phyloP scores from a whole-genome alignment of 2,797 vertebrate genomes.

The Cetoscarus ocellatus region DNA sequence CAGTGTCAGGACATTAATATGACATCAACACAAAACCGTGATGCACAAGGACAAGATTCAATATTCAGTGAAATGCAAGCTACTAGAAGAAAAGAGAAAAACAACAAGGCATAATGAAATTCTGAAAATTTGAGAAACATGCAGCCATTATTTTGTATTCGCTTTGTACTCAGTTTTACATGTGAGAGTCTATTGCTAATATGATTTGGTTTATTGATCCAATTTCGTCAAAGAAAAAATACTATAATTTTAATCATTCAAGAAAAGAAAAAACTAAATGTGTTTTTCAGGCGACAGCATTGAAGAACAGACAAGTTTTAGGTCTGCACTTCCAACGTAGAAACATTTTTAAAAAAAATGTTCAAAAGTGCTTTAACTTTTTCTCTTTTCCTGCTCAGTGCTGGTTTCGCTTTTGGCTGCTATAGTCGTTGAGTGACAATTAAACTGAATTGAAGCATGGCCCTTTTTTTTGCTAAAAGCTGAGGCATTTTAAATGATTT shows the following conservation, averaged over 20 bases:
- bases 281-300: too few species aligned
- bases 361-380: not conserved
- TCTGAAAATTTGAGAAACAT: too few species aligned
- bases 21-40: too few species aligned
- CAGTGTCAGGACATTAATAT: too few species aligned
- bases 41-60: too few species aligned
- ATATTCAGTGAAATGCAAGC: too few species aligned
- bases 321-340: not conserved
- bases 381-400: not conserved
- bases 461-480: conserved; percentile 6
- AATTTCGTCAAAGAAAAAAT: not conserved
- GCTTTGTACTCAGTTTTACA: not conserved
- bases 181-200: not conserved
- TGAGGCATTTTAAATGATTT: conserved; percentile 21
- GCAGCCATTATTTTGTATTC: not conserved
- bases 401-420: not conserved
- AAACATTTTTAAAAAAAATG: conserved; percentile 4
- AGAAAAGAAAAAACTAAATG: too few species aligned
- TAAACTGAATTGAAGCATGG: conserved; percentile 15
- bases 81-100: too few species aligned
- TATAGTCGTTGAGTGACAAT: not conserved
- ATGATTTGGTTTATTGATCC: not conserved
- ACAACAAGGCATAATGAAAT: too few species aligned
- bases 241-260: too few species aligned
- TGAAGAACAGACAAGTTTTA: too few species aligned